phyloP scores from a whole-genome alignment of 2,888 invertebrate species.

The Eledona agricola region DNA sequence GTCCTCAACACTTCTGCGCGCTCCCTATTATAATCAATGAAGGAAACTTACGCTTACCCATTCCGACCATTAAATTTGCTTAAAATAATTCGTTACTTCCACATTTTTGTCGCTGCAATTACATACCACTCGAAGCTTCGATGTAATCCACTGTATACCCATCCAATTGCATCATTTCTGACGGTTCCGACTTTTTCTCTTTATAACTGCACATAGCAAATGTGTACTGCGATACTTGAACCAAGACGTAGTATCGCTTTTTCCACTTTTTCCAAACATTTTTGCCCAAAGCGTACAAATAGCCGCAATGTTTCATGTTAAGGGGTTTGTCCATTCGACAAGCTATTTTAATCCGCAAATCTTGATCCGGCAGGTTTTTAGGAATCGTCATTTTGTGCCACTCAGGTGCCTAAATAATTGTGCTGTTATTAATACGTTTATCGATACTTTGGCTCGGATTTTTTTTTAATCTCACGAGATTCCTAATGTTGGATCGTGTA shows the following conservation, averaged over 20 bases:
- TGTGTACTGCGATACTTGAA: conserved; percentile 99
- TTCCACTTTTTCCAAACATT: conserved; percentile 99
- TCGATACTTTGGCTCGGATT: background rate
- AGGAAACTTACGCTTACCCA: conserved; percentile 72
- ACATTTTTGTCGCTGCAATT: background rate
- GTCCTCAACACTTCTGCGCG: conserved; percentile 36
- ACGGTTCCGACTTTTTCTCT: conserved; percentile 98
- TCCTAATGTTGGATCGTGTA: conserved; percentile 36
- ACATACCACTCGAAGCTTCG: conserved; percentile 90
- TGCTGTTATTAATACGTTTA: too few relatives aligned
- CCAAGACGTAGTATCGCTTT: conserved; percentile 96
- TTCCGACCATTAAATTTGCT: conserved; percentile 93
- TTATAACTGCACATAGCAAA: conserved; percentile 99
- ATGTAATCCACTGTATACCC: conserved; percentile 99
- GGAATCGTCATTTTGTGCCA: conserved; percentile 98
- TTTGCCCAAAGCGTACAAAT: conserved; percentile 93
- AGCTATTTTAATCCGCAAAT: conserved; percentile 95
- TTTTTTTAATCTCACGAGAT: conserved; percentile 26
- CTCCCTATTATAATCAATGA: conserved; percentile 39
- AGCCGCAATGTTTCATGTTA: conserved; percentile 98
- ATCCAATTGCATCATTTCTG: conserved; percentile 99
- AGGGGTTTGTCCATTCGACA: conserved; percentile 98
- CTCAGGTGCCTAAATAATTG: conserved; percentile 83
- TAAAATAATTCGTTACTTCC: conserved; percentile 54
- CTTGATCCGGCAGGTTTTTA: conserved; percentile 95